A percentile compares a stretch with the other conserved stretches of the same genome.
Evolutionary conservation across 1,140 invertebrate genomes (phyloP).

Genomic region (Ceratina japonica): DNA sequence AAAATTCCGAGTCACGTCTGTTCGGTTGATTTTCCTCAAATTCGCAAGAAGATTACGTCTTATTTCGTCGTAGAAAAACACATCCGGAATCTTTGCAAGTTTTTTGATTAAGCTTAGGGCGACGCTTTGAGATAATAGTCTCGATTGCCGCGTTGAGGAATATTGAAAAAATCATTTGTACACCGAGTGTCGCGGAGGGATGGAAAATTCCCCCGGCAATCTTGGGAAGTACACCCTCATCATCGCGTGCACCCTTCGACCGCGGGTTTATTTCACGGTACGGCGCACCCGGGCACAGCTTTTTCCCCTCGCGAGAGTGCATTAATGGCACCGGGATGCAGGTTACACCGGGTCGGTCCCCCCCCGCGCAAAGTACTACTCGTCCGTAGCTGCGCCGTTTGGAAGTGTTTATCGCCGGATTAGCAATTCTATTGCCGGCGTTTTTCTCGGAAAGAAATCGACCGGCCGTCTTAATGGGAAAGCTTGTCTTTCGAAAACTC

Average conservation of each 20-base stretch:
- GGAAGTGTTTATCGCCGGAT: slow-evolving; percentile 71
- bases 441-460: slow-evolving; percentile 23
- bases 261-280: slow-evolving; percentile 42
- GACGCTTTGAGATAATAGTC: too few relatives aligned
- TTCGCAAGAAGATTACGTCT: too few relatives aligned
- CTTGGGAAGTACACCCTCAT: slow-evolving; percentile 18
- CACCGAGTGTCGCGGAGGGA: not conserved
- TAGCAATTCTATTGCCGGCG: slow-evolving; percentile 73
- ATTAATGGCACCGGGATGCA: slow-evolving; percentile 48
- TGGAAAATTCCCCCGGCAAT: not conserved
- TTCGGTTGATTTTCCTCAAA: not conserved
- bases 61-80: too few relatives aligned
- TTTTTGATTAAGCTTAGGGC: too few relatives aligned
- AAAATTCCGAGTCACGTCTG: not conserved
- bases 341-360: slow-evolving; percentile 17
- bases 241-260: slow-evolving; percentile 4
- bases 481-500: slow-evolving; percentile 16
- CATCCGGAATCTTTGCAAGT: too few relatives aligned
- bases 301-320: slow-evolving; percentile 29
- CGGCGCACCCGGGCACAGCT: slow-evolving; percentile 26
- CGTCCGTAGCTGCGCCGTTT: slow-evolving; percentile 29
- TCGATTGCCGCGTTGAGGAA: not conserved
- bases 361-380: slow-evolving; percentile 24
- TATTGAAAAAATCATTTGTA: not conserved
- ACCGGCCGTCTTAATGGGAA: slow-evolving; percentile 35